A percentile compares a stretch with the other conserved stretches of the same genome.
Conservation (phyloP, 2,113 vertebrate genomes). For the Callaeas wilsoni region DNA sequence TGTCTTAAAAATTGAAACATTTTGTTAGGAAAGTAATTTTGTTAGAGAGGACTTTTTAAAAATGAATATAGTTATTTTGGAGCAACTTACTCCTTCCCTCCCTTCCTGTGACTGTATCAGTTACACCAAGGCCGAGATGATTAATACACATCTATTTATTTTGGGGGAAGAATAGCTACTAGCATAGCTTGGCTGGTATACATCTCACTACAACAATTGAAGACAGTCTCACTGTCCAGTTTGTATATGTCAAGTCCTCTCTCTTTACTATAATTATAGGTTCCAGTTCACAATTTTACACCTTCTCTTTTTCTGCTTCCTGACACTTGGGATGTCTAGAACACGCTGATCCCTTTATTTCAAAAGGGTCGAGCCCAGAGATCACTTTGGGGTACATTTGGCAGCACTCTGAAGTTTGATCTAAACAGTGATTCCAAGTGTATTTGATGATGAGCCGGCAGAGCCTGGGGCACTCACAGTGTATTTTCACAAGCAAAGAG, state of each 20-base stretch:
- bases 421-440: background rate
- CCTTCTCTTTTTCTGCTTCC: background rate
- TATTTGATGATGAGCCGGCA: background rate
- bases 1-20: background rate
- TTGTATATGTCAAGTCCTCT: background rate
- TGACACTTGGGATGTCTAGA: background rate
- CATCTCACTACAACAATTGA: background rate
- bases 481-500: rapidly evolving
- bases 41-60: background rate
- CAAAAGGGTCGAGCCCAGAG: background rate
- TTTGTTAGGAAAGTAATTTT: background rate
- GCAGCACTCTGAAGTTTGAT: background rate
- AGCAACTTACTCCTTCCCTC: background rate
- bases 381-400: background rate
- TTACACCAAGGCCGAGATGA: background rate
- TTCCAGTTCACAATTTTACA: background rate
- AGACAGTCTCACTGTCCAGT: background rate
- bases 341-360: background rate
- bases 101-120: background rate
- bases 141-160: background rate
- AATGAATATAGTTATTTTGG: background rate
- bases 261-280: background rate
- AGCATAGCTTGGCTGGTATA: background rate
- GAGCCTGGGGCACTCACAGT: background rate
- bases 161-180: background rate